Percentiles rank a stretch among this genome's conserved stretches.
Conservation (phyloP, 2,797 vertebrate species). For the Bradypodion ventrale region DNA sequence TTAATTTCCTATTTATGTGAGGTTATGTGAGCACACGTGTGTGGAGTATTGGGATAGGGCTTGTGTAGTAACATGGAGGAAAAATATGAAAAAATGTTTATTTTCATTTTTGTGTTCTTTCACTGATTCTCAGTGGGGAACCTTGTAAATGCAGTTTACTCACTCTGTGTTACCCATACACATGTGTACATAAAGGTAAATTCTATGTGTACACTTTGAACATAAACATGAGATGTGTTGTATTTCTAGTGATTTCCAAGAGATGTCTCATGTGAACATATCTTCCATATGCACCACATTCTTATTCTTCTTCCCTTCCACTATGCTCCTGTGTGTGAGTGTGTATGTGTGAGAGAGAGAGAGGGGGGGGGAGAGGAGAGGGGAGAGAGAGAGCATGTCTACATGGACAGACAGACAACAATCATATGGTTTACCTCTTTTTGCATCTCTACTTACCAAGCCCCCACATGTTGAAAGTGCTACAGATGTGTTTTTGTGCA, state of each 20-base stretch:
- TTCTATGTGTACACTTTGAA: neutral
- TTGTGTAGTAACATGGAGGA: no score
- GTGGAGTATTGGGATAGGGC: no score
- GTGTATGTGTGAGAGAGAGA: neutral
- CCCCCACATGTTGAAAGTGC: slow-evolving; percentile 89
- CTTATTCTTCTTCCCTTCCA: neutral
- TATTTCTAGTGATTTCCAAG: neutral
- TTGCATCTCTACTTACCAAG: slow-evolving; percentile 83
- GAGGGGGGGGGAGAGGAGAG: no score
- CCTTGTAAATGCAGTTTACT: no score
- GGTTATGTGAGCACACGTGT: no score
- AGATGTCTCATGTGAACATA: neutral
- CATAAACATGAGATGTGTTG: no score
- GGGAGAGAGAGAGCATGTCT: no score
- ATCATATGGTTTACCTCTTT: neutral
- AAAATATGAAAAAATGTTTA: no score
- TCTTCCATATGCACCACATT: neutral
- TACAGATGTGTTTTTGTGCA: slow-evolving; percentile 83
- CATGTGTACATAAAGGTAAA: neutral
- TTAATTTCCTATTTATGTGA: neutral
- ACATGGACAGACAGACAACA: no score
- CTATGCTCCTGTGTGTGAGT: neutral
- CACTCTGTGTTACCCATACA: neutral
- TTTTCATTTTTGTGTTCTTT: no score
- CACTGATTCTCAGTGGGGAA: no score